Conservation (phyloP, 2,888 invertebrate genomes). For the Trissolcus japonicus region DNA sequence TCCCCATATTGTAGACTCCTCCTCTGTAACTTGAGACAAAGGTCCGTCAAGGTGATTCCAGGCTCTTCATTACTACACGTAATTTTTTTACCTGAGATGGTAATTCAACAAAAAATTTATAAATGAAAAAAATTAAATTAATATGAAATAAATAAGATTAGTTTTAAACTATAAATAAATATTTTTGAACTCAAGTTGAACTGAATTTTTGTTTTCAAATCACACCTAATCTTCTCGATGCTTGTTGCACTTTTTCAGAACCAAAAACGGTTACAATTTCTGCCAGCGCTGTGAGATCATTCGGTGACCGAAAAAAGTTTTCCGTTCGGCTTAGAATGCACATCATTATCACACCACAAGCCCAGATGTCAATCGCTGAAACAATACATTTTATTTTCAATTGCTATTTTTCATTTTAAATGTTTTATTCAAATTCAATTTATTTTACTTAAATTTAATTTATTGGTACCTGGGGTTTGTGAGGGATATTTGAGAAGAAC, state of each 20-base stretch:
- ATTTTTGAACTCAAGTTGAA: background rate
- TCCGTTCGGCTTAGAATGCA: slow-evolving; percentile 87
- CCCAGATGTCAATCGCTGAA: slow-evolving; percentile 91
- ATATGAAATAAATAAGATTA: background rate
- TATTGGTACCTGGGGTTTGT: slow-evolving; percentile 83
- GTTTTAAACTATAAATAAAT: background rate
- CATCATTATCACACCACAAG: slow-evolving; percentile 89
- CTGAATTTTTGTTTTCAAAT: too few species aligned
- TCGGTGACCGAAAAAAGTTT: slow-evolving; percentile 89
- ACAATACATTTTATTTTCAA: background rate
- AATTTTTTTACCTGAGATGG: slow-evolving; percentile 77
- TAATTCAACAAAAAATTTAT: background rate
- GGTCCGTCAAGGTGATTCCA: slow-evolving; percentile 75
- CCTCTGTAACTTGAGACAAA: slow-evolving; percentile 71
- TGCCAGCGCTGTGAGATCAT: slow-evolving; percentile 87
- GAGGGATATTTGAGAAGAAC: slow-evolving; percentile 86
- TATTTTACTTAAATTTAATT: too few species aligned
- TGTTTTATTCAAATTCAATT: too few species aligned
- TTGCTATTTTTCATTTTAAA: too few species aligned
- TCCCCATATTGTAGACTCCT: slow-evolving; percentile 60
- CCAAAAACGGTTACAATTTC: slow-evolving; percentile 90
- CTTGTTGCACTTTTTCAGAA: slow-evolving; percentile 81
- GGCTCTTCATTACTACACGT: slow-evolving; percentile 78
- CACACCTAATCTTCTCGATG: slow-evolving; percentile 82
- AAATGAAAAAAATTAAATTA: background rate